A percentile compares a stretch with the other conserved stretches of the same genome.
Conservation (phyloP, 2,888 invertebrate genomes). For the Drosophila fungiperda region DNA sequence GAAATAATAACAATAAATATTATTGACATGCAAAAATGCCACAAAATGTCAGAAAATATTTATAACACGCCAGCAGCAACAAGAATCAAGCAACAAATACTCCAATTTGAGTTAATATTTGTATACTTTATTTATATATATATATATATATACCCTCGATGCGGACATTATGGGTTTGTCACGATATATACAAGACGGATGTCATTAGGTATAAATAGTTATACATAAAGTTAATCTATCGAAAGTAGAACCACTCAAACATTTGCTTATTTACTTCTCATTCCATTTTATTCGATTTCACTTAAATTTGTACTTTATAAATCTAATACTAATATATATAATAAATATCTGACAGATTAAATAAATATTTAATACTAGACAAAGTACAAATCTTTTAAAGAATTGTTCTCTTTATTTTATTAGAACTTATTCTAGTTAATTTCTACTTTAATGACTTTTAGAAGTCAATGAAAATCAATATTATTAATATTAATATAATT, state of each 20-base stretch:
- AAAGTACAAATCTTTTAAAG: background rate
- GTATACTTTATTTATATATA: background rate
- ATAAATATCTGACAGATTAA: background rate
- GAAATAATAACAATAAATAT: constrained; percentile 74
- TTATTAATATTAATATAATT: too few relatives aligned
- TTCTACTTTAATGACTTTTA: background rate
- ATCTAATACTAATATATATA: background rate
- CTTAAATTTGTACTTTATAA: background rate
- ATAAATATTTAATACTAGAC: background rate
- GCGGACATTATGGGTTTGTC: background rate
- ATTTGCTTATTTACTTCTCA: background rate
- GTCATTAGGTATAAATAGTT: background rate
- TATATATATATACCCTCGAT: background rate
- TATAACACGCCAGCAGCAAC: constrained; percentile 49
- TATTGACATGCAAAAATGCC: constrained; percentile 72
- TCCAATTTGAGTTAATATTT: constrained; percentile 54
- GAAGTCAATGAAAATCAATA: background rate
- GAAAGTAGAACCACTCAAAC: background rate
- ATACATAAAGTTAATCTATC: background rate
- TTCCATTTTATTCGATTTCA: background rate
- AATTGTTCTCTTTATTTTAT: background rate
- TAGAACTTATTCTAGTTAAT: background rate
- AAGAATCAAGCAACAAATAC: background rate
- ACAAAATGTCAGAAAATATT: constrained; percentile 70
- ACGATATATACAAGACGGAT: background rate